A percentile compares a stretch with the other conserved stretches of the same genome.
Conservation (phyloP, 2,797 vertebrate species). For the Tragopan temminckii region DNA sequence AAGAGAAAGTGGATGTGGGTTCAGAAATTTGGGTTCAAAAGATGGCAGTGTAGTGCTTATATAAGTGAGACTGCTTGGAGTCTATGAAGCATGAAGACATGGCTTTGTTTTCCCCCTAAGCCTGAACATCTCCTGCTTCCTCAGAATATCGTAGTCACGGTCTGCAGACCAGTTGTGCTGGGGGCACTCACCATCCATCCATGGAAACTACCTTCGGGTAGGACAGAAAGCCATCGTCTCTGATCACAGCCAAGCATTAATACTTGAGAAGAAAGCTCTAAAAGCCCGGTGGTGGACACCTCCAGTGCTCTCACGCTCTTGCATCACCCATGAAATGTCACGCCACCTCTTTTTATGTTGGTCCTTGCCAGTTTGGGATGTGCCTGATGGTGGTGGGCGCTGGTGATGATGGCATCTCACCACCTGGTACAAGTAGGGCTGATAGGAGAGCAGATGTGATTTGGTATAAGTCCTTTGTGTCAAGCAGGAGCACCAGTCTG, state of each 20-base stretch:
- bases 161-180: neutral
- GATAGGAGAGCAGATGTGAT: neutral
- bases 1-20: neutral
- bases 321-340: neutral
- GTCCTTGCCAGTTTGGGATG: neutral
- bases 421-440: neutral
- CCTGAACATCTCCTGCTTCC: neutral
- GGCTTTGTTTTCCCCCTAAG: neutral
- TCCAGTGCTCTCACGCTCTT: neutral
- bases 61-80: neutral
- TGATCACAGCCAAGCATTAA: neutral
- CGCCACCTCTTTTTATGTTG: neutral
- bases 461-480: neutral
- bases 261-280: neutral
- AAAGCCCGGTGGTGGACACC: fast-evolving
- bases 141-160: neutral
- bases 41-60: too few relatives aligned
- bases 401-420: neutral
- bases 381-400: neutral
- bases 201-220: neutral
- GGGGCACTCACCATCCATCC: neutral
- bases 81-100: neutral
- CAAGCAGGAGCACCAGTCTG: neutral
- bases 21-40: neutral
- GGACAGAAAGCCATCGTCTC: neutral